Percentiles rank a stretch among this genome's conserved stretches.
These are phyloP conservation scores for Manis pentadactyla DNA, from an alignment of 2,797 vertebrate species.

Conservation along the genomic window DNA sequence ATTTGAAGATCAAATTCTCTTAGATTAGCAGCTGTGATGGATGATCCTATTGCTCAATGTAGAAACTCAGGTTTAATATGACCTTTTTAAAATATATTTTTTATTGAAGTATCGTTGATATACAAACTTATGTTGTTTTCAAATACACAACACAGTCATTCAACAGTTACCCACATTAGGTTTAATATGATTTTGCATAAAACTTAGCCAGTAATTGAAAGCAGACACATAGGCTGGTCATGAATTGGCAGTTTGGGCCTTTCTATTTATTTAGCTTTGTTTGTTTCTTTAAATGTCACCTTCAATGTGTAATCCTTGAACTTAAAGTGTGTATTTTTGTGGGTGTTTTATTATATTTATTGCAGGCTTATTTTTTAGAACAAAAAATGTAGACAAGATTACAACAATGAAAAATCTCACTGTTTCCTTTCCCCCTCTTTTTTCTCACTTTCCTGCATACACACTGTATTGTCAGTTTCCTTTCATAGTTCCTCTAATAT, in stretches of 20 bases:
- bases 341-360: background rate
- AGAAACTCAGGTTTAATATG: background rate
- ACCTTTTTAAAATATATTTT: background rate
- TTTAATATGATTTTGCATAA: background rate
- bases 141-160: too few relatives aligned
- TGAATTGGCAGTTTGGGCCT: background rate
- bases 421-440: background rate
- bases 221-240: background rate
- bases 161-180: too few relatives aligned
- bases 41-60: constrained; percentile 51
- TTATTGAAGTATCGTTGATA: too few relatives aligned
- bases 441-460: background rate
- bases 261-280: background rate
- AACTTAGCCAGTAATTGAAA: constrained; percentile 60
- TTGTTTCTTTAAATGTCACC: constrained; percentile 24
- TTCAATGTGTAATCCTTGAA: background rate
- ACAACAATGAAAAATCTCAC: background rate
- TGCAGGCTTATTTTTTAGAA: constrained; percentile 27
- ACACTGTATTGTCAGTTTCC: background rate
- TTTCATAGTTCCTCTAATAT: background rate
- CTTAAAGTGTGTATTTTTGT: background rate
- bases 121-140: too few relatives aligned
- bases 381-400: constrained; percentile 28
- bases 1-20: constrained; percentile 65
- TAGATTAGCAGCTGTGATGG: constrained; percentile 57